Conservation (phyloP, 2,888 invertebrate genomes). For the Epirrhoe tristata region DNA sequence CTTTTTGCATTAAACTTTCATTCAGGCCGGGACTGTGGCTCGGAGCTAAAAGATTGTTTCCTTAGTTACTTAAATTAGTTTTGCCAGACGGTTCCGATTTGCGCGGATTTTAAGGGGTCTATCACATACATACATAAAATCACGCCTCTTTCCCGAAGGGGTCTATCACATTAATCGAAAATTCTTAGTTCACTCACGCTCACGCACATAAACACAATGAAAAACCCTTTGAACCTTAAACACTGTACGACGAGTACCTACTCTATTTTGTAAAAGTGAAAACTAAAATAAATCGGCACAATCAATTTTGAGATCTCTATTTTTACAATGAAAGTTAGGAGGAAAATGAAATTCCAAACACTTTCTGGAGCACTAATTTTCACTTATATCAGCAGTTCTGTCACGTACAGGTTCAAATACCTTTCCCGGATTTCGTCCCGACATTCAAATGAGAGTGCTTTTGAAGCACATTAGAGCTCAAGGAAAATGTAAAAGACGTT, state of each 20-base stretch:
- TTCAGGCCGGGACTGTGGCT: not conserved
- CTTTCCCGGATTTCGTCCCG: not conserved
- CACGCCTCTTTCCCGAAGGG: too few relatives aligned
- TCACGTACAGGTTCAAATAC: slow-evolving; percentile 14
- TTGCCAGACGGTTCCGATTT: too few relatives aligned
- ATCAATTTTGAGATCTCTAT: not conserved
- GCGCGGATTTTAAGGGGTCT: too few relatives aligned
- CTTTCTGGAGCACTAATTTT: not conserved
- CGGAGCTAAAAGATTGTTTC: not conserved
- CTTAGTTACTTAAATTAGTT: not conserved
- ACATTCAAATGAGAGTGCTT: slow-evolving; percentile 12
- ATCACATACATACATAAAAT: too few relatives aligned
- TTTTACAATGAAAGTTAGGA: not conserved
- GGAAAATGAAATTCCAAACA: slow-evolving; percentile 1
- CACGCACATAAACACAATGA: not conserved
- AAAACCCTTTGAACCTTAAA: not conserved
- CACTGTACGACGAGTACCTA: too few relatives aligned
- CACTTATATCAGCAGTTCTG: slow-evolving; percentile 9
- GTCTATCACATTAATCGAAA: too few relatives aligned
- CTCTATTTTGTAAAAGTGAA: too few relatives aligned
- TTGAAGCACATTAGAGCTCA: not conserved
- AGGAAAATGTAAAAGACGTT: not conserved
- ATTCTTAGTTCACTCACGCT: too few relatives aligned
- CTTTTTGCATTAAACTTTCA: slow-evolving; percentile 10
- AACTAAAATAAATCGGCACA: not conserved